Percentiles rank a stretch among this genome's conserved stretches.
phyloP scores from a whole-genome alignment of 1,140 invertebrate species.

The Ceratina calcarata region DNA sequence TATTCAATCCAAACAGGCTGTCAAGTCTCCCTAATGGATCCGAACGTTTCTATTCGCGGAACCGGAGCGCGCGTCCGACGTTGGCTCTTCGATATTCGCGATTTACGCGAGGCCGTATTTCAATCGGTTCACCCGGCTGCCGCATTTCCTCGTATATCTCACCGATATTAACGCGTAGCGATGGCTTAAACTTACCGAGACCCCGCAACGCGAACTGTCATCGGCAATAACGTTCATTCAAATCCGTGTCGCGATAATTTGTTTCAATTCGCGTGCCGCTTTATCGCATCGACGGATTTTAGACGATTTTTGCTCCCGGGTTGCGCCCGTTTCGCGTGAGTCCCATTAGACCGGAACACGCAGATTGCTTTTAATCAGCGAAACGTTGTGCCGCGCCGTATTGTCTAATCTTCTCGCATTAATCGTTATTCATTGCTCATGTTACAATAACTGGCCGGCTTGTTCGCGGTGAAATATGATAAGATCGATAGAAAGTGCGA shows the following conservation, averaged over 20 bases:
- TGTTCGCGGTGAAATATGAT: conserved; percentile 38
- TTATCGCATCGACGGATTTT: neutral
- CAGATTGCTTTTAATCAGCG: no score
- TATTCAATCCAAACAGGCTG: neutral
- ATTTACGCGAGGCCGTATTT: conserved; percentile 30
- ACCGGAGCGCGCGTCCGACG: neutral
- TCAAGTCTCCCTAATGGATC: neutral
- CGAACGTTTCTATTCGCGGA: conserved; percentile 4
- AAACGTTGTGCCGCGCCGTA: conserved; percentile 5
- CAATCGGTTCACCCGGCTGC: conserved; percentile 1
- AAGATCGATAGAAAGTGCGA: conserved; percentile 54
- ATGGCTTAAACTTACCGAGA: neutral
- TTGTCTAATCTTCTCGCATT: conserved; percentile 44
- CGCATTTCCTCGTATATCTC: conserved; percentile 11
- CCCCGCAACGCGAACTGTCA: conserved; percentile 1
- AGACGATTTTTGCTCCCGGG: neutral
- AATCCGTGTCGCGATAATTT: conserved; percentile 18
- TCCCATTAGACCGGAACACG: conserved; percentile 4
- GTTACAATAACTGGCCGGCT: conserved; percentile 42
- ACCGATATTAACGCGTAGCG: neutral
- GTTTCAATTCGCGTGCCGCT: conserved; percentile 6
- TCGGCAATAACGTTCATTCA: conserved; percentile 5
- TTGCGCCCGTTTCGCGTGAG: neutral
- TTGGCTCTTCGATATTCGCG: conserved; percentile 6
- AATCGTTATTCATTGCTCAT: conserved; percentile 47